Percentiles rank a stretch among this genome's conserved stretches.
phyloP scores from a whole-genome alignment of 2,797 vertebrate genomes.

The Caiman crocodilus region DNA sequence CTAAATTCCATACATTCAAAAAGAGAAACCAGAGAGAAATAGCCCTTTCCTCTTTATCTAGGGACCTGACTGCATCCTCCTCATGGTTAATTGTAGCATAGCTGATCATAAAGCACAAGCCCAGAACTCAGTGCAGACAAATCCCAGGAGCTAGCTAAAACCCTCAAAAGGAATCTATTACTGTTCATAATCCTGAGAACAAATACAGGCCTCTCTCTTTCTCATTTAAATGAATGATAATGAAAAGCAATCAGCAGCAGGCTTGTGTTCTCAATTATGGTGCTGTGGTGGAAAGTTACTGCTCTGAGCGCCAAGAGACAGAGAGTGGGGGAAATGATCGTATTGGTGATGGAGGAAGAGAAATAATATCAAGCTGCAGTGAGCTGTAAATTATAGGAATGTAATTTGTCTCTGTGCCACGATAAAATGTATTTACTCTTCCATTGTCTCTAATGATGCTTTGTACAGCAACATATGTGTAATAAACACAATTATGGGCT shows the following conservation, averaged over 20 bases:
- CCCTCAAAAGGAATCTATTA: constrained; percentile 57
- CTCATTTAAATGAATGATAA: constrained; percentile 66
- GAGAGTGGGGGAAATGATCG: constrained; percentile 15
- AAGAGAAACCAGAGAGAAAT: neutral
- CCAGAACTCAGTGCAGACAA: constrained; percentile 22
- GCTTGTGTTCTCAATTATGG: constrained; percentile 14
- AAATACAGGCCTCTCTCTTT: constrained; percentile 23
- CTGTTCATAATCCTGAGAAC: constrained; percentile 48
- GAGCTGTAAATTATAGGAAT: constrained; percentile 58
- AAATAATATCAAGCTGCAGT: constrained; percentile 39
- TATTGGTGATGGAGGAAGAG: constrained; percentile 18
- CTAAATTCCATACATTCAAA: too few species aligned
- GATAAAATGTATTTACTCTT: constrained; percentile 38
- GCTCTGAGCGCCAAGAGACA: constrained; percentile 11
- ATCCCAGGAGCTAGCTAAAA: neutral
- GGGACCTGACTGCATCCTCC: neutral
- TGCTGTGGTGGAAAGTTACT: constrained; percentile 27
- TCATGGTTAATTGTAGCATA: constrained; percentile 18
- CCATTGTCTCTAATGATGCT: constrained; percentile 40
- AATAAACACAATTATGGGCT: constrained; percentile 47
- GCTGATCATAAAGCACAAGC: constrained; percentile 37
- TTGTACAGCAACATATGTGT: constrained; percentile 36
- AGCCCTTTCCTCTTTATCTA: neutral
- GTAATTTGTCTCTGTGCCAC: constrained; percentile 26
- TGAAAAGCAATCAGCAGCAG: constrained; percentile 50